Percentiles rank a stretch among this genome's conserved stretches.
phyloP scores from a whole-genome alignment of 2,113 vertebrate species.

The Mungos mungo region DNA sequence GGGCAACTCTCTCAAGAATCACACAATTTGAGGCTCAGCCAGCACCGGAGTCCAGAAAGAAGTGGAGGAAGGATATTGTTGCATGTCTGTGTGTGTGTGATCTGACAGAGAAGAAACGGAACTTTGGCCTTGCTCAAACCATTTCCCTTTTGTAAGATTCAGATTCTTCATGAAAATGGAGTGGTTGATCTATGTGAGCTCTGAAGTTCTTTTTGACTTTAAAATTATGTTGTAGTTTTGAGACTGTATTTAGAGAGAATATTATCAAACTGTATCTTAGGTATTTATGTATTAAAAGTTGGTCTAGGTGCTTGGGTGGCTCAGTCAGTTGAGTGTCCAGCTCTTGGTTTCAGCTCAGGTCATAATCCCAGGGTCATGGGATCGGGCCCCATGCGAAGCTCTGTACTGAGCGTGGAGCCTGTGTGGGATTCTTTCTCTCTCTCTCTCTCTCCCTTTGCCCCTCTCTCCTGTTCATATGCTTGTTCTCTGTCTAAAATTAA shows the following conservation, averaged over 20 bases:
- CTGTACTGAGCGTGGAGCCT: too few relatives aligned
- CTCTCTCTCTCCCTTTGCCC: too few relatives aligned
- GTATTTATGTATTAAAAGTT: not conserved
- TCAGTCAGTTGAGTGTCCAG: too few relatives aligned
- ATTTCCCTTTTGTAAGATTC: not conserved
- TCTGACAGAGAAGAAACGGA: not conserved
- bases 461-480: too few relatives aligned
- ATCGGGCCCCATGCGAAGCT: too few relatives aligned
- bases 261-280: not conserved
- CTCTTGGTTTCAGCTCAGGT: too few relatives aligned
- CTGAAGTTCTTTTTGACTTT: not conserved
- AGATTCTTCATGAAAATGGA: conserved; percentile 39
- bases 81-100: not conserved
- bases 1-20: not conserved
- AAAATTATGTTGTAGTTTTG: not conserved
- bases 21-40: not conserved
- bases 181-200: not conserved
- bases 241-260: not conserved
- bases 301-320: too few relatives aligned
- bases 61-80: too few relatives aligned
- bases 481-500: too few relatives aligned
- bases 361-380: too few relatives aligned
- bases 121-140: not conserved
- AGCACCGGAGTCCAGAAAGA: not conserved
- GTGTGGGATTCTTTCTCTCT: too few relatives aligned